Percentiles rank a stretch among this genome's conserved stretches.
Evolutionary conservation across 2,113 vertebrate genomes (phyloP).

Genomic region (Sphaerodactylus townsendi): DNA sequence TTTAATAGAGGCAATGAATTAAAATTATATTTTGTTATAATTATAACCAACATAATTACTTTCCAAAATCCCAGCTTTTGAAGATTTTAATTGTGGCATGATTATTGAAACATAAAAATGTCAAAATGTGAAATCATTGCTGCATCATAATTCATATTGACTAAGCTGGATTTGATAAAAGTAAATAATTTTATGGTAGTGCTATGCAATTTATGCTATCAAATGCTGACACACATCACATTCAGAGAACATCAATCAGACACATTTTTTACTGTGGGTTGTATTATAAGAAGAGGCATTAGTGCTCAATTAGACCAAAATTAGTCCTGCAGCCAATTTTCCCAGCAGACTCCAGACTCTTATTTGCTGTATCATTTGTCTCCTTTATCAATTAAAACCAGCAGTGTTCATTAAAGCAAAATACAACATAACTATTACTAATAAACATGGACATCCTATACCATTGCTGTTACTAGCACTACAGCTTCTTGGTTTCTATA

Average conservation of each 20-base stretch:
- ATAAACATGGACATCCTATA: not conserved
- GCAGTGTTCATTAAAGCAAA: constrained; percentile 9
- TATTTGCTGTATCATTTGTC: constrained; percentile 22
- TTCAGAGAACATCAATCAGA: constrained; percentile 40
- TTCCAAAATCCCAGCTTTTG: not conserved
- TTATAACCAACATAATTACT: not conserved
- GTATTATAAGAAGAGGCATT: constrained; percentile 33
- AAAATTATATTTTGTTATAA: not conserved
- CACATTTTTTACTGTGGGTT: constrained; percentile 25
- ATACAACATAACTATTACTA: not conserved
- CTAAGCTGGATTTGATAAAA: constrained; percentile 58
- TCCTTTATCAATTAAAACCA: constrained; percentile 15
- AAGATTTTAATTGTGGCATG: constrained; percentile 1
- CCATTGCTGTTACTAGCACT: not conserved
- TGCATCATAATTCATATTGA: constrained; percentile 37
- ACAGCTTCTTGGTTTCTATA: not conserved
- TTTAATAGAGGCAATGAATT: not conserved
- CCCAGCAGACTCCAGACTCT: constrained; percentile 17
- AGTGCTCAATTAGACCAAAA: constrained; percentile 38
- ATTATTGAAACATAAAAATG: constrained; percentile 20
- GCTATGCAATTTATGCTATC: constrained; percentile 49
- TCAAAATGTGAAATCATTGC: constrained; percentile 20
- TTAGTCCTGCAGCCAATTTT: constrained; percentile 46
- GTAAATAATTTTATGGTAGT: constrained; percentile 46
- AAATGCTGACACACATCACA: constrained; percentile 41